phyloP scores from a whole-genome alignment of 2,888 invertebrate species.

The Spilarctia lutea region DNA sequence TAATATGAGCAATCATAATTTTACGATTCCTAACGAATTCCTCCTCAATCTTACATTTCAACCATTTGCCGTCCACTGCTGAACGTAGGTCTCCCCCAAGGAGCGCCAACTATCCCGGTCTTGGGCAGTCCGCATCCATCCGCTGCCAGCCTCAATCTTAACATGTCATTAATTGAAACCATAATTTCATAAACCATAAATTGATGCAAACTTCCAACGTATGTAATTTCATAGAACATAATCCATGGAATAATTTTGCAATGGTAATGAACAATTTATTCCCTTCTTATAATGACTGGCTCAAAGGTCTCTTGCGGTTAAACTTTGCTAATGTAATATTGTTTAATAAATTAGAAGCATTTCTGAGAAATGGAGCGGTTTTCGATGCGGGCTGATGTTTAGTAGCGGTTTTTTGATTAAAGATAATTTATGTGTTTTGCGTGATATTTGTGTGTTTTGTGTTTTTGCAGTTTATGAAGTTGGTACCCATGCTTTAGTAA shows the following conservation, averaged over 20 bases:
- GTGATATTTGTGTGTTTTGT: not conserved
- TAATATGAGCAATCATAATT: not conserved
- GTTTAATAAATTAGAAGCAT: constrained; percentile 32
- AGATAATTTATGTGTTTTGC: not conserved
- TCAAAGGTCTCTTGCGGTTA: constrained; percentile 22
- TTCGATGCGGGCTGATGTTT: constrained; percentile 13
- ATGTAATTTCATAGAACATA: not conserved
- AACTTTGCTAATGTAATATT: constrained; percentile 27
- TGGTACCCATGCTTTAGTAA: not conserved
- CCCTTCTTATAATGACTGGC: constrained; percentile 20
- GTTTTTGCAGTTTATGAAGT: not conserved
- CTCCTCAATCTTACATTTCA: not conserved
- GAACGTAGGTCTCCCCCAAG: no score
- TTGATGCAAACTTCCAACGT: not conserved
- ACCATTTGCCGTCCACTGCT: no score
- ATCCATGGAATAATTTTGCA: not conserved
- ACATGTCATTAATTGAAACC: no score
- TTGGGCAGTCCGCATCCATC: no score
- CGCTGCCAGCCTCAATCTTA: not conserved
- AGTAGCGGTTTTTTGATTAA: constrained; percentile 12
- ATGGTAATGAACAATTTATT: constrained; percentile 10
- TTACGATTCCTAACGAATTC: not conserved
- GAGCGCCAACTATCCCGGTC: no score
- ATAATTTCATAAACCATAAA: not conserved
- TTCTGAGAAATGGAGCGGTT: constrained; percentile 9